Evolutionary conservation across 1,140 invertebrate species (phyloP), one percentile per base, ranked within the genome.

Genomic region (Drosophila paulistorum): DNA sequence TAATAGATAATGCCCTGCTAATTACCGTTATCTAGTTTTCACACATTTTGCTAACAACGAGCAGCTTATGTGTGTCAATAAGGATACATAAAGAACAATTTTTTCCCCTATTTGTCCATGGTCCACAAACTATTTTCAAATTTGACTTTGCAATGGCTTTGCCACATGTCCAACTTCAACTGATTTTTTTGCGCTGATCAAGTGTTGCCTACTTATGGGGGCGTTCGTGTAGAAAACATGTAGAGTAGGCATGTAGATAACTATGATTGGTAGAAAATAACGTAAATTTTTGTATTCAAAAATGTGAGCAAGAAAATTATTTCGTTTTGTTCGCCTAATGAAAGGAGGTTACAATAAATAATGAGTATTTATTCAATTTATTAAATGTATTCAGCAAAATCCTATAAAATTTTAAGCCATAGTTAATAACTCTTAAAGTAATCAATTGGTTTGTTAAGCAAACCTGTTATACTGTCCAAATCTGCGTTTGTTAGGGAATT

Each of bases 1-100:
- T 70, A 70, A 68, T 75, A 68, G 66, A 75, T 65, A 68, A 75
- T 58, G 59, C 42, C 7, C 42, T 17, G 3, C 37, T 77, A 77
- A 77, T 77, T 77, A 64, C 61, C 57, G 71, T 71, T 77, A 45
- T 68, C 65, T 74, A 37, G 11, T 62, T 77, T 77, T 77, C 68
- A 75, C 63, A 41, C 67, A 65, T 71, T 77, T 77, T 71, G 39
- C 41, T 54, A 41, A 13, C 37, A 13, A 39, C 37, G 26, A 35
- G 14, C 26, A 20, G 74, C 76, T 77, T 58, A 11, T 66, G 60
- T 70, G 33, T 39, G 33, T 54, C 26, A 48, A 64, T 45, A 65
- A 17, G 20, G 17, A 17, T 48, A 48, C n/a, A 48, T 20, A 23
- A 7, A 11, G 11, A 51, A 51, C 3, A 5, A 23, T 23, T 23